Evolutionary conservation across 1,140 invertebrate genomes (phyloP), one percentile per base, ranked within the genome.

Genomic region (Aphaenogaster floridana): DNA sequence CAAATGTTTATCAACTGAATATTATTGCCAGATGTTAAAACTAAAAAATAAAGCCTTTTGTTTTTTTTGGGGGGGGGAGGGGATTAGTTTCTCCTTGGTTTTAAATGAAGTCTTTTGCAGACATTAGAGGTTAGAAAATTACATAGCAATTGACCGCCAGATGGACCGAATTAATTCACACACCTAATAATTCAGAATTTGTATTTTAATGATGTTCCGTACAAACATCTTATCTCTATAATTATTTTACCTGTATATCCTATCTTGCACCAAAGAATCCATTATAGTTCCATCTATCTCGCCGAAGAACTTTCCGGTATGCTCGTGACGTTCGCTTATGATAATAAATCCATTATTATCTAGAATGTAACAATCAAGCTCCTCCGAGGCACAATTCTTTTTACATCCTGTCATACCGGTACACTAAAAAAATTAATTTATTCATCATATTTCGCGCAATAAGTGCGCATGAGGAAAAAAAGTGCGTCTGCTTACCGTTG

Each of bases 341-440:
- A 99, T 97, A n/a, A 99, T 97, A 94, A 99, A 99, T 11, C 98
- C 98, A 94, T 98, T 99, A 94, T 99, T 98, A 92, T 99, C 98
- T 57, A 99, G 95, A 13, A 99, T 97, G 93, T 98, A 99, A 94
- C 98, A 99, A 92, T 99, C 98, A 4, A 99, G 95, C 89, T 98
- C 97, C 86, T 97, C 97, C 13, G 98, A 98, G 48, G 97, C 97
- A 92, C 98, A 99, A 4, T 97, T 98, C 92, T 98, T 98, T 86
- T 97, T 97, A 92, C 98, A 98, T 50, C 96, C 95, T 9, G 96
- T 96, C 61, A 96, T 96, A 7, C 96, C 96, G 34, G 97, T 97
- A 92, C 98, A 98, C 98, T 98, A 92, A 64, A 96, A 95, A 89
- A 57, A 87, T 64, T 17, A 15, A 17, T 13, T 15, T 15, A 36